phyloP scores from a whole-genome alignment of 1,140 invertebrate genomes.

The Diorhabda elongata region DNA sequence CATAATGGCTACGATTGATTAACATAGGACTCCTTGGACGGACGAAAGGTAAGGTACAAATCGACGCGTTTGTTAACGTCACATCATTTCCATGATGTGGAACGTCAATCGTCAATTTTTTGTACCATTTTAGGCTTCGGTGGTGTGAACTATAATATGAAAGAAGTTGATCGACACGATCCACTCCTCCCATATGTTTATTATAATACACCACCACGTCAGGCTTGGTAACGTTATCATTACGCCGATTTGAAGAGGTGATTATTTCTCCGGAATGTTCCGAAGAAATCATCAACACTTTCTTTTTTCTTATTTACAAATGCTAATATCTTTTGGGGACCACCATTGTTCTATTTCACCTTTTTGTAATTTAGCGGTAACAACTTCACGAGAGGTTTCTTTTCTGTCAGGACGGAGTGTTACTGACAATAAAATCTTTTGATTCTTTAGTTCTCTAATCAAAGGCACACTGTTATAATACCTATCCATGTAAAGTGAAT shows the following conservation, averaged over 20 bases:
- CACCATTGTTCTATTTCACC: too few relatives aligned
- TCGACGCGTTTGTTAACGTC: too few relatives aligned
- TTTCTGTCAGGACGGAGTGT: too few relatives aligned
- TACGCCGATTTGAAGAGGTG: constrained; percentile 31
- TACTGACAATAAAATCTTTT: too few relatives aligned
- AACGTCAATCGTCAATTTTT: constrained; percentile 30
- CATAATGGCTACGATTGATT: too few relatives aligned
- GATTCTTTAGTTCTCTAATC: too few relatives aligned
- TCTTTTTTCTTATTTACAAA: constrained; percentile 37
- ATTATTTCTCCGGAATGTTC: constrained; percentile 34
- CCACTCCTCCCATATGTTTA: constrained; percentile 36
- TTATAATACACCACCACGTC: constrained; percentile 37
- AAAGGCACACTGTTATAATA: constrained; percentile 3
- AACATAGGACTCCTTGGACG: too few relatives aligned
- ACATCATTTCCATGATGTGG: too few relatives aligned
- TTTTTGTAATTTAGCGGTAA: too few relatives aligned
- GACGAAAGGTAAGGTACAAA: too few relatives aligned
- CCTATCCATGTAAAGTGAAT: constrained; percentile 12
- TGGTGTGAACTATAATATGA: constrained; percentile 39
- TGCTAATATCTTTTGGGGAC: constrained; percentile 24
- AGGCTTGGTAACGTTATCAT: constrained; percentile 32
- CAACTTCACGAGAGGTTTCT: too few relatives aligned
- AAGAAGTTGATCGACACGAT: constrained; percentile 41
- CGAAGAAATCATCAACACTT: constrained; percentile 41
- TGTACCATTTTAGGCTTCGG: constrained; percentile 42